These are phyloP conservation scores for Poeciliopsis gracilis DNA, from an alignment of 2,797 vertebrate genomes.

Conservation along the genomic window DNA sequence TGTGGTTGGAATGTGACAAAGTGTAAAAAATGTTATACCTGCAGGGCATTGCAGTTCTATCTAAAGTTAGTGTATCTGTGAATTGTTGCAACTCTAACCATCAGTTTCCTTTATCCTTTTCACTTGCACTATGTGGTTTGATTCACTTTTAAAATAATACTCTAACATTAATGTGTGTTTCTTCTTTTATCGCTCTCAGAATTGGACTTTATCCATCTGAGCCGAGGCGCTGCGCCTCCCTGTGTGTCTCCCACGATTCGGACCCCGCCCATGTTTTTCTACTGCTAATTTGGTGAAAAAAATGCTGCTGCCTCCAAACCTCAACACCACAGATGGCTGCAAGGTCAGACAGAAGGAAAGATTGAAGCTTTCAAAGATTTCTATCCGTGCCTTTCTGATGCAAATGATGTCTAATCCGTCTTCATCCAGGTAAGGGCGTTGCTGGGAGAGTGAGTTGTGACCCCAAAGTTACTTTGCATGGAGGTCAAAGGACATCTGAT, in stretches of 20 bases:
- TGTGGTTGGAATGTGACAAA: not conserved
- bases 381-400: not conserved
- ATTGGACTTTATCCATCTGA: constrained; percentile 27
- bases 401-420: constrained; percentile 17
- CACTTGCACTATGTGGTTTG: not conserved
- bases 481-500: constrained; percentile 89
- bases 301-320: constrained; percentile 42
- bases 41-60: not conserved
- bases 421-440: constrained; percentile 64
- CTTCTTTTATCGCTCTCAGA: constrained; percentile 13
- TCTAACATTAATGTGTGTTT: not conserved
- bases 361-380: no score
- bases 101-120: not conserved
- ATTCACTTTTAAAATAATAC: not conserved
- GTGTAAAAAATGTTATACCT: not conserved
- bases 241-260: constrained; percentile 30
- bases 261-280: constrained; percentile 30
- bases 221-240: constrained; percentile 43
- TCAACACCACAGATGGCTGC: constrained; percentile 55
- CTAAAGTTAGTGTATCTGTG: not conserved
- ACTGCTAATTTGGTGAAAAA: constrained; percentile 48
- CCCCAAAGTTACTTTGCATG: constrained; percentile 77
- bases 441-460: constrained; percentile 61
- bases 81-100: not conserved
- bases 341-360: constrained; percentile 37